Evolutionary conservation across 1,140 invertebrate species (phyloP), one percentile per base, ranked within the genome.

Genomic region (Brachionus rubens): DNA sequence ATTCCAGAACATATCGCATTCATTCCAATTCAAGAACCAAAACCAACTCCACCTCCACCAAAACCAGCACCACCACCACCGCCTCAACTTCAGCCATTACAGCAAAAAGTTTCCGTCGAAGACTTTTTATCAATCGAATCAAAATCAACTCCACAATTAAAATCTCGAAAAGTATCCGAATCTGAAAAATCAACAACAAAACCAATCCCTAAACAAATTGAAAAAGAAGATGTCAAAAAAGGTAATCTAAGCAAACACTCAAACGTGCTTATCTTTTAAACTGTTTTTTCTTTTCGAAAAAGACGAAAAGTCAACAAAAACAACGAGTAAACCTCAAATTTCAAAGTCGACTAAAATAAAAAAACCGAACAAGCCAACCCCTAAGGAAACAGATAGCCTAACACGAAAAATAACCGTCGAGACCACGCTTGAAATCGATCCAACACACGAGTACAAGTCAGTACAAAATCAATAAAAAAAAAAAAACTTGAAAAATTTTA

Each of bases 401-500:
- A 19, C 30, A 19, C 30, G 30, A 36, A 33, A 16, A 26, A 59
- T 36, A 40, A 33, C 26, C 16, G 54, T 16, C 14, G 59, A 65
- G 12, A 16, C 59, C 40, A 65, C 24, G 16, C 59, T 65, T n/a
- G 59, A 65, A 65, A 19, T 43, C 24, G 59, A 65, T 43, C 59
- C 59, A 19, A 65, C 59, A 21, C 59, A 65, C 7, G 59, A 65
- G 43, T 65, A 65, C 59, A 65, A 65, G 59, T 65, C 3, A 36
- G 33, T 9, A 36, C 9, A 5, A 36, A 36, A 36, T 36, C 9
- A 36, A 36, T 14, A 46, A n/a, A n/a, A n/a, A n/a, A n/a, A n/a
- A n/a, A n/a, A n/a, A n/a, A n/a, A n/a, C n/a, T 46, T 46, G 2
- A 46, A 46, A 46, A 46, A 7, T 24, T 24, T 43, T 14, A 10